Evolutionary conservation across 2,888 invertebrate genomes (phyloP).

Genomic region (Spilarctia lutea): DNA sequence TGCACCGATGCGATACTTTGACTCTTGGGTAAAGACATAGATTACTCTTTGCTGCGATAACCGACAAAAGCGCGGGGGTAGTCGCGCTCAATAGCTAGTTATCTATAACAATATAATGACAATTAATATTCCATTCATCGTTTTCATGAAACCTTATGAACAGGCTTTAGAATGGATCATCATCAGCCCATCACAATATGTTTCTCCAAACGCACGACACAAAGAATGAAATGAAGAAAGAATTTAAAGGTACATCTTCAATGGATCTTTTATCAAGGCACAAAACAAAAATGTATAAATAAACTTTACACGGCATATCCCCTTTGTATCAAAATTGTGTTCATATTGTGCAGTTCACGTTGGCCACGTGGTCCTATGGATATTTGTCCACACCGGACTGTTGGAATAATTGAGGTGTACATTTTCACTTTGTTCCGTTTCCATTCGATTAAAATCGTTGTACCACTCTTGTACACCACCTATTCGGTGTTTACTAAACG

Average conservation of each 20-base stretch:
- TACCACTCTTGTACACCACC: constrained; percentile 83
- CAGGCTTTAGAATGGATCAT: background rate
- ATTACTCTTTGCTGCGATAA: too few relatives aligned
- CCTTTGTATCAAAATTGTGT: constrained; percentile 49
- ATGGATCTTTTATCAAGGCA: background rate
- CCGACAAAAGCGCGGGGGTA: too few relatives aligned
- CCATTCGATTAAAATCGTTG: constrained; percentile 86
- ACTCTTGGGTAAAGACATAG: too few relatives aligned
- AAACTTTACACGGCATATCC: constrained; percentile 54
- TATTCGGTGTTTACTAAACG: constrained; percentile 86
- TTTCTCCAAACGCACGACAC: too few relatives aligned
- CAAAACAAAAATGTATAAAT: constrained; percentile 25
- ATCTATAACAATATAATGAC: background rate
- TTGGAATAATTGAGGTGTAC: constrained; percentile 86
- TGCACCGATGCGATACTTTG: too few relatives aligned
- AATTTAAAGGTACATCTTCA: background rate
- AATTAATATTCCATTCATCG: background rate
- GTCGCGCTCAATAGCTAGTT: too few relatives aligned
- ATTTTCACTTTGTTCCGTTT: constrained; percentile 87
- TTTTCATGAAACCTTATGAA: background rate
- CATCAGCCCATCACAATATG: too few relatives aligned
- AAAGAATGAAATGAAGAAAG: too few relatives aligned
- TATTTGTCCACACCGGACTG: constrained; percentile 81
- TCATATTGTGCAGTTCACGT: constrained; percentile 61
- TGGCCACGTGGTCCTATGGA: constrained; percentile 73